These are phyloP conservation scores for Neosilurus hyrtlii DNA, from an alignment of 2,797 vertebrate species.

Conservation along the genomic window DNA sequence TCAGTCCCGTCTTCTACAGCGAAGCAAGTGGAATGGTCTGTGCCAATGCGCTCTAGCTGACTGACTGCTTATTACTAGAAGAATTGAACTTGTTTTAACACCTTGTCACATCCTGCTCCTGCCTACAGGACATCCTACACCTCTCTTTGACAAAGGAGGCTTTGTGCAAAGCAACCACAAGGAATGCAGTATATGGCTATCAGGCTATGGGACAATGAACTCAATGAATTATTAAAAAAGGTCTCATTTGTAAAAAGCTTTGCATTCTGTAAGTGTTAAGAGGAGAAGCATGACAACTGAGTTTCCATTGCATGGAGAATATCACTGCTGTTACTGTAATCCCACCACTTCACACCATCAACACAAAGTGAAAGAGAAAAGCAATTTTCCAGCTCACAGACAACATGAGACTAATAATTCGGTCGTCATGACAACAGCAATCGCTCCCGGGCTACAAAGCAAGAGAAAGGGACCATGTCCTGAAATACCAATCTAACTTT, in stretches of 20 bases:
- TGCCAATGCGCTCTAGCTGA: not conserved
- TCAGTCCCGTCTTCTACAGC: not conserved
- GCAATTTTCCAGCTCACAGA: conserved; percentile 11
- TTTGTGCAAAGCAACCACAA: conserved; percentile 8
- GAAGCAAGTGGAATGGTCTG: not conserved
- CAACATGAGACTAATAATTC: not conserved
- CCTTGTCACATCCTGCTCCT: not conserved
- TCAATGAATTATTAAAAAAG: not conserved
- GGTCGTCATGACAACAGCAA: not conserved
- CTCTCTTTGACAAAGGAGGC: conserved; percentile 28
- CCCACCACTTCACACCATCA: not conserved
- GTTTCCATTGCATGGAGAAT: not conserved
- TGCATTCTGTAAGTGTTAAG: not conserved
- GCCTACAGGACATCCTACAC: conserved; percentile 18
- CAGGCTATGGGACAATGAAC: not conserved
- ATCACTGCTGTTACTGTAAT: not conserved
- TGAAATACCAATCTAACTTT: not conserved
- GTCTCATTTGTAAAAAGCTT: conserved; percentile 10
- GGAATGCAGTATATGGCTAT: not conserved
- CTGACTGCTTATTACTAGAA: not conserved
- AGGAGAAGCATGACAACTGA: not conserved
- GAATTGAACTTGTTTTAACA: conserved; percentile 6
- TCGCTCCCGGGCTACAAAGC: not conserved
- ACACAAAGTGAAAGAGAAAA: not conserved
- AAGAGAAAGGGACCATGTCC: not conserved